phyloP scores from a whole-genome alignment of 2,888 invertebrate species.

The Uloborus plumipes region DNA sequence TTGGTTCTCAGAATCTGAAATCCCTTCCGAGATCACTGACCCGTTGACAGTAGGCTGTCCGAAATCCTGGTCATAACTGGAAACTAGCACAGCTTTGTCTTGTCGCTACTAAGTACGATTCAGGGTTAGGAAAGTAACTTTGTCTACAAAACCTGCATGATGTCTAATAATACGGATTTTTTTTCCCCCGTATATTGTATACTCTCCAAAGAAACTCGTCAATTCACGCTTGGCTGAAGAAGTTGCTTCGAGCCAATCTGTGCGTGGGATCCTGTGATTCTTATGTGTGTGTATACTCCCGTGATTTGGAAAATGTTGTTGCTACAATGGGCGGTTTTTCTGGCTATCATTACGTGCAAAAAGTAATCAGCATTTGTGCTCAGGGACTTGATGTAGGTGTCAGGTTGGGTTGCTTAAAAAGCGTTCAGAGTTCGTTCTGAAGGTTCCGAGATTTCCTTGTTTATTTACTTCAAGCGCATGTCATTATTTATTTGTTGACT shows the following conservation, averaged over 20 bases:
- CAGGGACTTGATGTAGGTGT: no score
- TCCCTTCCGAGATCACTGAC: conserved; percentile 30
- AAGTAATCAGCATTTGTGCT: background rate
- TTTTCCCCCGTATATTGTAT: no score
- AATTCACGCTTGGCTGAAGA: background rate
- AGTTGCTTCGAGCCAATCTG: background rate
- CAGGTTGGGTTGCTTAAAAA: background rate
- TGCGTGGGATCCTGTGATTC: conserved; percentile 2
- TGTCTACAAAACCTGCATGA: background rate
- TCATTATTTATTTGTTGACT: background rate
- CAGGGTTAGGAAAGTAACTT: conserved; percentile 25
- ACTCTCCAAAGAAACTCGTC: no score
- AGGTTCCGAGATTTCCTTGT: background rate
- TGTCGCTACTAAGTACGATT: conserved; percentile 35
- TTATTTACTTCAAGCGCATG: background rate
- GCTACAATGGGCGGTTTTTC: background rate
- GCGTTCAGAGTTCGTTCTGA: background rate
- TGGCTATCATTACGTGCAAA: background rate
- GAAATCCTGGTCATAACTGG: conserved; percentile 37
- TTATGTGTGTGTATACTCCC: background rate
- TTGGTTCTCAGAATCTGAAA: conserved; percentile 2
- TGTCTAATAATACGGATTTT: no score
- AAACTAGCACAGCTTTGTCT: conserved; percentile 39
- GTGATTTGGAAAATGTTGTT: background rate
- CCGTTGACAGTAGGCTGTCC: conserved; percentile 46